Conservation (phyloP, 2,113 vertebrate genomes). For the Muntiacus muntjak region DNA sequence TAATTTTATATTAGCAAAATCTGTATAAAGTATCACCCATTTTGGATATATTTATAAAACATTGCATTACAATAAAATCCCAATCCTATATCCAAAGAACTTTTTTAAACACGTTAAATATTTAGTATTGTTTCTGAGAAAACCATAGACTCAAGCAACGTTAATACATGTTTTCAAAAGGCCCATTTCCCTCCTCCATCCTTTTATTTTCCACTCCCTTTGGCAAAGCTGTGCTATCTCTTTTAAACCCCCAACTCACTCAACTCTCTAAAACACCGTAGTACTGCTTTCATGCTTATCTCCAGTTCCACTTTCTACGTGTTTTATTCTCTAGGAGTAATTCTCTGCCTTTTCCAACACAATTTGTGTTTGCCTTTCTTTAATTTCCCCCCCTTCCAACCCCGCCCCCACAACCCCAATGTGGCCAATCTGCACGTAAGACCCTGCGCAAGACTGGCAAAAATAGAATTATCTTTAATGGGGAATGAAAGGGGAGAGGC, state of each 20-base stretch:
- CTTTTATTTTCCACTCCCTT: too few relatives aligned
- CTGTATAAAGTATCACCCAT: not conserved
- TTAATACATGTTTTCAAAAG: not conserved
- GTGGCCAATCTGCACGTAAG: not conserved
- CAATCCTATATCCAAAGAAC: not conserved
- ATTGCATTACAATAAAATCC: not conserved
- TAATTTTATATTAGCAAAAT: not conserved
- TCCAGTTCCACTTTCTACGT: not conserved
- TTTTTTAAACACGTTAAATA: not conserved
- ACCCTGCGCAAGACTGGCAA: not conserved
- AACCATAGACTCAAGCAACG: not conserved
- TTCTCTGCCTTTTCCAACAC: not conserved
- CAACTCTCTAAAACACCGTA: not conserved
- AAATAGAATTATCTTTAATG: constrained; percentile 14
- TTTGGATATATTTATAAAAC: not conserved
- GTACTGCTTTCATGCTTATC: not conserved
- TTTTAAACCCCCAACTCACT: accelerated
- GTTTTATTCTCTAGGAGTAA: not conserved
- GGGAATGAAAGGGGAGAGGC: not conserved
- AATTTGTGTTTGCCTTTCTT: not conserved
- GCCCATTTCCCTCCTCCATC: accelerated
- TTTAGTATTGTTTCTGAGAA: not conserved
- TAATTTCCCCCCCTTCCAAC: not conserved
- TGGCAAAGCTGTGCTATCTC: not conserved
- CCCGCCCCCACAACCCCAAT: accelerated